Evolutionary conservation across 2,888 invertebrate species (phyloP).

Genomic region (Petrolisthes manimaculis): DNA sequence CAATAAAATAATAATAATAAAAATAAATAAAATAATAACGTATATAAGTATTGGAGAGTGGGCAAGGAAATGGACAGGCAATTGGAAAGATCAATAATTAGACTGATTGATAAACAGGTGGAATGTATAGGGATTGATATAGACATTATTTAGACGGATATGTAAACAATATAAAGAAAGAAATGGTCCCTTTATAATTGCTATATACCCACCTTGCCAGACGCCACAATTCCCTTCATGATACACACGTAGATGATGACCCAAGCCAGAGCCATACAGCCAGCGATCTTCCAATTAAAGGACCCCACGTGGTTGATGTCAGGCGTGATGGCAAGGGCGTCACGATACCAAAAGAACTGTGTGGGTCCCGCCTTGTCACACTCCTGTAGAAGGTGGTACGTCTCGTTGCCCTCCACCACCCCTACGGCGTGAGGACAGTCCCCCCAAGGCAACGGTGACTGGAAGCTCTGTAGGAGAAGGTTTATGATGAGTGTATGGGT

Average conservation of each 20-base stretch:
- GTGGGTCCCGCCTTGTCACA: conserved; percentile 91
- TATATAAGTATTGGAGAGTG: too few relatives aligned
- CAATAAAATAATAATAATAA: not conserved
- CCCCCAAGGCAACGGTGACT: conserved; percentile 90
- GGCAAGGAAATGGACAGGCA: too few relatives aligned
- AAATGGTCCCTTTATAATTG: too few relatives aligned
- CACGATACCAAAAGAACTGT: conserved; percentile 94
- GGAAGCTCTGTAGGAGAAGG: conserved; percentile 79
- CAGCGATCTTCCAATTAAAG: conserved; percentile 92
- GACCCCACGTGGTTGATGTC: conserved; percentile 86
- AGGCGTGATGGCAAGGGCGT: conserved; percentile 88
- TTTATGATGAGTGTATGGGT: not conserved
- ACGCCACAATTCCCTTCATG: conserved; percentile 90
- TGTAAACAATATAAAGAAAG: too few relatives aligned
- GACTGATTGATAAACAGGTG: not conserved
- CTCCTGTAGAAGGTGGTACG: conserved; percentile 79
- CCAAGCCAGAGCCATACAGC: conserved; percentile 91
- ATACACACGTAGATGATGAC: conserved; percentile 94
- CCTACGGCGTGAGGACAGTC: conserved; percentile 81
- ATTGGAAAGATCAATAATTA: too few relatives aligned
- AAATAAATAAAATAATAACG: not conserved
- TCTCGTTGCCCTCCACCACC: conserved; percentile 71
- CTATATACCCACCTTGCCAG: conserved; percentile 76
- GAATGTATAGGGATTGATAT: too few relatives aligned
- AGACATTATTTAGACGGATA: too few relatives aligned